phyloP scores from a whole-genome alignment of 2,113 vertebrate genomes.

The Ploceus nigricollis region DNA sequence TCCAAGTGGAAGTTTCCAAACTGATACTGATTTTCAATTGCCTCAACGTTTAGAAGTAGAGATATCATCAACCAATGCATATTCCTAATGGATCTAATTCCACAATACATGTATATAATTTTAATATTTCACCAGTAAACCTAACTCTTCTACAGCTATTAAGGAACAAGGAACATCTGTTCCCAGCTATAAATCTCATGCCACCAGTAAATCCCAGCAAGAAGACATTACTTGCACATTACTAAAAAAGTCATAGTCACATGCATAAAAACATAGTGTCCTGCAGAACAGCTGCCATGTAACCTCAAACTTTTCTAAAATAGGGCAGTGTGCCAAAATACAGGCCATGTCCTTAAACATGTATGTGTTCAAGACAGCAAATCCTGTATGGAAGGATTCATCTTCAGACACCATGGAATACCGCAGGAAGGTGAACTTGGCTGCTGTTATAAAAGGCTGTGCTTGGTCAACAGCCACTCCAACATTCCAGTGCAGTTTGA shows the following conservation, averaged over 20 bases:
- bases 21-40: not conserved
- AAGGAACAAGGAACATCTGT: constrained; percentile 52
- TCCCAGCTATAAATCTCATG: constrained; percentile 52
- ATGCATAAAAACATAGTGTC: constrained; percentile 11
- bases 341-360: not conserved
- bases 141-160: constrained; percentile 28
- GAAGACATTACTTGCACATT: constrained; percentile 24
- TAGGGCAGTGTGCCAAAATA: not conserved
- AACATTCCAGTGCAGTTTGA: not conserved
- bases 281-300: not conserved
- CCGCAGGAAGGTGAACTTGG: not conserved
- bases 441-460: not conserved
- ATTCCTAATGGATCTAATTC: not conserved
- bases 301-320: not conserved
- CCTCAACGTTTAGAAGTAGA: not conserved
- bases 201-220: constrained; percentile 41
- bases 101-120: constrained; percentile 10
- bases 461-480: not conserved
- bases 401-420: not conserved
- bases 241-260: constrained; percentile 12
- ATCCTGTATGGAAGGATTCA: not conserved
- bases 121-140: not conserved
- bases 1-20: not conserved
- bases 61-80: not conserved
- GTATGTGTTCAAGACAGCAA: not conserved